These are phyloP conservation scores for Lemur catta DNA, from an alignment of 2,797 vertebrate genomes.

Conservation along the genomic window DNA sequence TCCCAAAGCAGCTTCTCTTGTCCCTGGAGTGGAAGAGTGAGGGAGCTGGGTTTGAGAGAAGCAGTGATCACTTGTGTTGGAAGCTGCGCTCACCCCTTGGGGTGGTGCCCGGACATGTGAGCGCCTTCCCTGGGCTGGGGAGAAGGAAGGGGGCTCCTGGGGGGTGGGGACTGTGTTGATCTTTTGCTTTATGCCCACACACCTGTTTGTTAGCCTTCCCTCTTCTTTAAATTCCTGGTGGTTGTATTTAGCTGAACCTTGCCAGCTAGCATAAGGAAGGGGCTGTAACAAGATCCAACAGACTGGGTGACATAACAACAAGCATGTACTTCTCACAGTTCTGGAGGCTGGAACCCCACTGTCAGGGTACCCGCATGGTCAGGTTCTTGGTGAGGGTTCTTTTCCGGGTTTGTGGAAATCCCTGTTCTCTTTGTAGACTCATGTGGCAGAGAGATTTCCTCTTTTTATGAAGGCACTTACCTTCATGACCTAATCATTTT, in stretches of 20 bases:
- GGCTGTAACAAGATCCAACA: background rate
- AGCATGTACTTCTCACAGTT: accelerated
- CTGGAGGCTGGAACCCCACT: background rate
- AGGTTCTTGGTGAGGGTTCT: background rate
- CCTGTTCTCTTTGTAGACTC: background rate
- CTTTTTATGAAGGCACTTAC: background rate
- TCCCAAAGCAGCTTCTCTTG: background rate
- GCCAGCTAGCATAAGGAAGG: background rate
- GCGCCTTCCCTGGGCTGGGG: background rate
- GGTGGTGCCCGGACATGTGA: no score
- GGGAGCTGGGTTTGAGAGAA: background rate
- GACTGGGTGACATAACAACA: no score
- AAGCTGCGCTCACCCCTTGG: background rate
- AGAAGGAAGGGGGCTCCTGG: no score
- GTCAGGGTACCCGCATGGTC: background rate
- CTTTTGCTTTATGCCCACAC: background rate
- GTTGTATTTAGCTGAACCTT: background rate
- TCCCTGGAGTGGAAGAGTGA: background rate
- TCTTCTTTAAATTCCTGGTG: background rate
- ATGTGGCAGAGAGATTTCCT: background rate
- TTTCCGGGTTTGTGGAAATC: background rate
- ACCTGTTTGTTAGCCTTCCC: background rate
- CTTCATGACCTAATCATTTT: background rate
- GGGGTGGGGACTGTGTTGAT: background rate
- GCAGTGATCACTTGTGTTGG: background rate